Base-by-base conservation (phyloP, 2,888 invertebrate species). In the Nephrotoma appendiculata region DNA sequence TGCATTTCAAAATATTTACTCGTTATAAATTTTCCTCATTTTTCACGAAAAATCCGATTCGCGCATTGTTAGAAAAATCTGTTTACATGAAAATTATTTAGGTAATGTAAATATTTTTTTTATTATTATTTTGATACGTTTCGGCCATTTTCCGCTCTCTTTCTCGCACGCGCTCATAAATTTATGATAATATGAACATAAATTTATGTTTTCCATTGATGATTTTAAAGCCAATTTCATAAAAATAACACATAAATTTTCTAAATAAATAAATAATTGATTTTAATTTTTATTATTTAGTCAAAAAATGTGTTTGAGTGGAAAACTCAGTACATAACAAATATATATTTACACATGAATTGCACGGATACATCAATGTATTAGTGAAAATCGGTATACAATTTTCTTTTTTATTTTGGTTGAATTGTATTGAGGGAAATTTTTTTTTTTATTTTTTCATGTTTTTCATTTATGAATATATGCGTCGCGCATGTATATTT, bases 401-500 rank as follows among this genome's bases (percentile, higher is more conserved):
- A 31, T 71, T 31, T 31, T 71, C 19, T 19, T 57, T 71, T 57
- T 19, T 57, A 6, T 57, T 6, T 57, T 19, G 19, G 19, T 19
- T 15, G 5, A 57, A 15, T 57, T 31, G 71, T 71, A 71, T 19
- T 71, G 31, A 71, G 71, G 31, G 71, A 71, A 71, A 31, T 31
- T 71, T 7, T 31, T 71, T 7, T 31, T 31, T 31, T 31, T 31
- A 2, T 2, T 31, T 31, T 71, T 71, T 31, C 31, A 1, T 31
- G 31, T 71, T 71, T 71, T 71, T 71, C 31, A 71, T 31, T 71
- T 71, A 71, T 71, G 31, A 31, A 71, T 71, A 71, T 31, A 31
- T 71, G 71, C 9, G 71, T 7, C 85, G 89, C 89, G 88, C 89
- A 89, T 89, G 87, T 88, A 87, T 88, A 89, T 89, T 88, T 89